Base-by-base conservation (phyloP, 2,113 vertebrate species). In the Buteo buteo region DNA sequence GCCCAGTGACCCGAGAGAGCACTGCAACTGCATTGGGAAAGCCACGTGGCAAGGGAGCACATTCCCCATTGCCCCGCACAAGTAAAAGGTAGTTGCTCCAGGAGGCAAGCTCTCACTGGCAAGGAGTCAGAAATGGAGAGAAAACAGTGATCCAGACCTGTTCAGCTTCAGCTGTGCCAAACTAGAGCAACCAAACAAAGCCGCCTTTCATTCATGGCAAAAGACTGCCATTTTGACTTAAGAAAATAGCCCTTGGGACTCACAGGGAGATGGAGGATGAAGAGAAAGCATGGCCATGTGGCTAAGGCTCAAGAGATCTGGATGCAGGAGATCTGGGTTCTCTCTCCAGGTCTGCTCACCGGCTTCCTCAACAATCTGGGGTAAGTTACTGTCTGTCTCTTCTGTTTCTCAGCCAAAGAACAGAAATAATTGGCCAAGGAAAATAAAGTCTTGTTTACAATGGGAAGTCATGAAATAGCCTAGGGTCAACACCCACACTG, bases 371-470 rank as follows among this genome's bases (percentile, higher is more conserved):
- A 64, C 31, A 67, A 40, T 55, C 78, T 85, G 38, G 49, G 34
- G 3, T 78, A 91, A 88, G 59, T 89, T 88, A 93, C 31, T 94
- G 70, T 82, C 92, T 91, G 59, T 73, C 38, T 83, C 58, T 79
- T 91, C 66, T 47, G 31, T 88, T 92, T 88, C 67, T 88, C 62
- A 90, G 66, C 62, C 87, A 91, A 88, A 91, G 49, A 80, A 58
- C 59, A 76, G 80, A 77, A 96, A 69, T 79, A 71, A 58, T 29
- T 93, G 76, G 49, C 96, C 90, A 96, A 94, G 69, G 13, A 92
- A 94, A 97, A 92, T 62, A 88, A 90, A 72, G 7, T 73, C 62
- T 73, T 66, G 47, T 73, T 62, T 93, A 84, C 31, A 90, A 78
- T 65, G 22, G 83, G 72, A 90, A 92, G 47, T 78, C 31, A 65